phyloP scores from a whole-genome alignment of 2,797 vertebrate genomes.

The Rhynchonycteris naso region DNA sequence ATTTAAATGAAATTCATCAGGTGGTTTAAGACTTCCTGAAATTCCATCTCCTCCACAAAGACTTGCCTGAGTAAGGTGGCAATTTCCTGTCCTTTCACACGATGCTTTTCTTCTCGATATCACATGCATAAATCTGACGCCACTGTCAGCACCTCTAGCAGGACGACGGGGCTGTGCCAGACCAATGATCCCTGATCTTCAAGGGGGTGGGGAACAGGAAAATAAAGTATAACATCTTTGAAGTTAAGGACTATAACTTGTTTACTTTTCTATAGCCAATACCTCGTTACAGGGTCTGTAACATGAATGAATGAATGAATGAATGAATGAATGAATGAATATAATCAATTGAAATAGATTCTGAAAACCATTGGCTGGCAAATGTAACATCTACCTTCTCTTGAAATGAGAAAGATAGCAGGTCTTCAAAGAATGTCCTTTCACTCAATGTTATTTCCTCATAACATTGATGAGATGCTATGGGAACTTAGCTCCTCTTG shows the following conservation, averaged over 20 bases:
- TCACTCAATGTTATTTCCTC: background rate
- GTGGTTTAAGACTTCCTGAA: slow-evolving; percentile 29
- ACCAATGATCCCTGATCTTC: background rate
- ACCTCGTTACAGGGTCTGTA: background rate
- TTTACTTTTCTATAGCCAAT: background rate
- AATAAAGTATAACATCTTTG: background rate
- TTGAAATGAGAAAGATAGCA: background rate
- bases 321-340: background rate
- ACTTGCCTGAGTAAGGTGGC: background rate
- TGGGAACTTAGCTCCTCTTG: background rate
- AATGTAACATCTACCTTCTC: background rate
- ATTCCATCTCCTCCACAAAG: slow-evolving; percentile 12
- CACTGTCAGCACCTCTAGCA: background rate
- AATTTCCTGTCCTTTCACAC: background rate
- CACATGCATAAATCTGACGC: background rate
- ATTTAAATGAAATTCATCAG: slow-evolving; percentile 33
- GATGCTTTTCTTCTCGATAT: background rate
- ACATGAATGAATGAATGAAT: background rate
- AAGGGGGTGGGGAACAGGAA: background rate
- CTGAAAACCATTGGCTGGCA: background rate
- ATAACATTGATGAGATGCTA: background rate
- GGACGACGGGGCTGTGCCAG: background rate
- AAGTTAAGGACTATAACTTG: background rate
- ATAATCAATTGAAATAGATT: background rate
- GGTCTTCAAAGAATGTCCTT: background rate